Evolutionary conservation across 2,113 vertebrate species (phyloP), one percentile per base, ranked within the genome.

Genomic region (Eptesicus fuscus): DNA sequence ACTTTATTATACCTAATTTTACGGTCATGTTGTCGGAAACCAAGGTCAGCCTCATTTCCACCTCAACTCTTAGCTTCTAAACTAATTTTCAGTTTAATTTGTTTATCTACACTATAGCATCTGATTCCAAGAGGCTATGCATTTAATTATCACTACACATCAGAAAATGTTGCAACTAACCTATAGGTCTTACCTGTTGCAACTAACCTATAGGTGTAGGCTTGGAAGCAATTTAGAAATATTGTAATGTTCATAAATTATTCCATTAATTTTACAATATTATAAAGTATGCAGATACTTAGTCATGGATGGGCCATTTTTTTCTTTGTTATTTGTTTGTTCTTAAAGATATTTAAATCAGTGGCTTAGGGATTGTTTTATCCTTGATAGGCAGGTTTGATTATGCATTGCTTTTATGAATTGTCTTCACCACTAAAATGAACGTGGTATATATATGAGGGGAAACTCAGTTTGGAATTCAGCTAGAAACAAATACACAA

Each of bases 261-360:
- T 85, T 92, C 71, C 6, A 82, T 44, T 88, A 89, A 70, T 91
- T 96, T 92, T 92, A n/a, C 23, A 30, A 88, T 49, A 53, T 35
- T 20, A 3, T 85, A 79, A 93, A 77, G 25, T 44, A 83, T 69
- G 4, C 35, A 74, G 47, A 61, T 61, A 61, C 47, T 77, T 70
- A 67, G n/a, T 83, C 40, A 88, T 63, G 63, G 23, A 95, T 93
- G 32, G 23, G 9, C n/a, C 16, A 2, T 2, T 83, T 61, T 80
- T 88, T 35, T 37, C 40, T 77, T 88, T 65, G 11, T 69, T 79
- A 1, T 40, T 90, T 89, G 2, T 44, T 93, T 88, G 42, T 70
- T 65, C 37, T 95, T 88, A 73, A 90, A 79, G 37, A 86, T 82
- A 89, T 69, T 85, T 88, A 85, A 95, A 93, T 77, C 59, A 35